These are phyloP conservation scores for Callyntrura sp. DNA, from an alignment of 2,888 invertebrate species.

Conservation along the genomic window DNA sequence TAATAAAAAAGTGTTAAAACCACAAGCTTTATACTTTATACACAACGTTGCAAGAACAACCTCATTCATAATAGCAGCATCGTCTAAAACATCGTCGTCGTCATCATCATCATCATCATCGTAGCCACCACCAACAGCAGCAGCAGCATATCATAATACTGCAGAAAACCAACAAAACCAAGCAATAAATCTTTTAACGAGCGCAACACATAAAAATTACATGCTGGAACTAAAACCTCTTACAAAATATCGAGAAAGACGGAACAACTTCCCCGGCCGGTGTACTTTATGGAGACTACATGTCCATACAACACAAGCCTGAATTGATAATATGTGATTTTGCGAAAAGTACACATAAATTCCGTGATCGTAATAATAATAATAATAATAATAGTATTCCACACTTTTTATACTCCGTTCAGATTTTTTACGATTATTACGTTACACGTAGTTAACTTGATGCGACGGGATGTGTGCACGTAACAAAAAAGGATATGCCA, in stretches of 20 bases:
- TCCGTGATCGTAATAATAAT: constrained; percentile 16
- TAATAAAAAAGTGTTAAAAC: constrained; percentile 18
- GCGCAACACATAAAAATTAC: constrained; percentile 48
- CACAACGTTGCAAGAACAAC: constrained; percentile 17
- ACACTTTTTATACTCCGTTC: not conserved
- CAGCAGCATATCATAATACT: constrained; percentile 35
- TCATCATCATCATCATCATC: constrained; percentile 15
- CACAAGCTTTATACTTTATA: not conserved
- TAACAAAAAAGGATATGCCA: not conserved
- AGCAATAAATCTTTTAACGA: constrained; percentile 54
- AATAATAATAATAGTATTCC: not conserved
- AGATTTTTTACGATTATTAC: constrained; percentile 29
- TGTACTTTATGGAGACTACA: constrained; percentile 5
- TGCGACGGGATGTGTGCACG: not conserved
- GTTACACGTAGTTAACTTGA: constrained; percentile 53
- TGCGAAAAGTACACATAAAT: constrained; percentile 48
- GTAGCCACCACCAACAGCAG: not conserved
- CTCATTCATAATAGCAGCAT: constrained; percentile 13
- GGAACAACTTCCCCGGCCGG: not conserved
- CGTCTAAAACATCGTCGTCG: not conserved
- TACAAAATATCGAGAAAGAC: constrained; percentile 17
- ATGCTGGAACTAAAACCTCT: constrained; percentile 41
- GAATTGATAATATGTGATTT: constrained; percentile 11
- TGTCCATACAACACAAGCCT: not conserved
- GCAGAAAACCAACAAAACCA: constrained; percentile 49